Base-by-base conservation (phyloP, 2,797 vertebrate genomes). In the Champsocephalus esox region DNA sequence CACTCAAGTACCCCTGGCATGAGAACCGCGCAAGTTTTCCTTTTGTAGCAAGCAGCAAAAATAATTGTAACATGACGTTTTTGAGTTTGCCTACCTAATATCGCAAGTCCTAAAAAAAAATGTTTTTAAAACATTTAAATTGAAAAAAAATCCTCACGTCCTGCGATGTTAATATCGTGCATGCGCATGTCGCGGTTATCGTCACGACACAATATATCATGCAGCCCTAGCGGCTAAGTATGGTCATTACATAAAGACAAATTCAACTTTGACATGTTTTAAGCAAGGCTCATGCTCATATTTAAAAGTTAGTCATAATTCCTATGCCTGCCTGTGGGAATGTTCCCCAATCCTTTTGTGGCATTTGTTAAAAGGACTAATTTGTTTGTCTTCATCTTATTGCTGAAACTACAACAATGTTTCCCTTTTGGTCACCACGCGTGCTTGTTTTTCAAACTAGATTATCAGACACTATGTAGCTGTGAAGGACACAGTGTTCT, bases 401-500 rank as follows among this genome's bases (percentile, higher is more conserved):
- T 41, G 41, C 19, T 34, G 17, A 24, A 63, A 34, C n/a, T 19
- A 9, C 2, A 54, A 12, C n/a, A 21, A 10, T 7, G 66, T 45
- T 73, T 12, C 45, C 11, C 14, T 44, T 58, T 60, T 38, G 38
- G 9, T 58, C 43, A 38, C 24, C 19, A 44, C 16, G n/a, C 16
- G n/a, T n/a, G 12, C 16, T 45, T 9, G 32, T 63, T 76, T 45
- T 16, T 62, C 65, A 41, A 19, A 5, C 12, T 59, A 34, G 6
- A n/a, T 55, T 50, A 61, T 57, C 43, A 8, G 21, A 14, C 66
- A 19, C 2, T 55, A 43, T 5, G n/a, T 12, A 43, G 43, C 64
- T 58, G 13, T 56, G n/a, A 75, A 83, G 75, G 78, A 83, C 80
- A 50, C 41, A 9, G 16, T 38, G 44, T 70, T 72, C 55, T 73